Evolutionary conservation across 2,888 invertebrate genomes (phyloP), one percentile per base, ranked within the genome.

Genomic region (Lithophane socia): DNA sequence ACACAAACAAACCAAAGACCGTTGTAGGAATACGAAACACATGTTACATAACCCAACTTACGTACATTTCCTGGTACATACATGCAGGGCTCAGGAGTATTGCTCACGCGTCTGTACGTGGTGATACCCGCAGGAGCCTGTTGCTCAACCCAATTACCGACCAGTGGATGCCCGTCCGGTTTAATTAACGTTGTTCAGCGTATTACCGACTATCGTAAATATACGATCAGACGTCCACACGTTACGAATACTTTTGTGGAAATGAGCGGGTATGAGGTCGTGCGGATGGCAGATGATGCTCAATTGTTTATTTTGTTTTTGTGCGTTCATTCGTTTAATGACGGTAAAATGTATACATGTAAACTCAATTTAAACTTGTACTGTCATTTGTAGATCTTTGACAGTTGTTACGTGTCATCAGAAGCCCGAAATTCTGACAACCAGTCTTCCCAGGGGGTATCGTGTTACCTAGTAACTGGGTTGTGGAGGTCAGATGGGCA

Each of bases 141-240:
- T 91, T 91, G 89, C 91, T 89, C 85, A 83, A 88, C 87, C 81
- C 87, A 89, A 91, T 91, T 91, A 91, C 84, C 56, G 76, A 66
- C 63, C 78, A 79, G 77, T 66, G 79, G 73, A 83, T 84, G 80
- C 73, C 69, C 37, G 73, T 81, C 80, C 81, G 80, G 84, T 86
- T 89, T 90, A 91, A 90, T 92, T 91, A 90, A 89, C 90, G 82
- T 86, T 86, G 90, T 87, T 88, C 86, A 83, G 68, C 79, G 88
- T 88, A 88, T 90, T 89, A 91, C 85, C 73, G 73, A 80, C 82
- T 79, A 81, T 83, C 70, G 65, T 81, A 81, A 79, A 84, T 83
- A 85, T 79, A 66, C 70, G 49, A 52, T 70, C 76, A 66, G 76
- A 70, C 42, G 65, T 72, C 58, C 67, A 29, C 67, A 72, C 52